Evolutionary conservation across 2,888 invertebrate genomes (phyloP), one percentile per base, ranked within the genome.

Genomic region (Drosophila buzzatii): DNA sequence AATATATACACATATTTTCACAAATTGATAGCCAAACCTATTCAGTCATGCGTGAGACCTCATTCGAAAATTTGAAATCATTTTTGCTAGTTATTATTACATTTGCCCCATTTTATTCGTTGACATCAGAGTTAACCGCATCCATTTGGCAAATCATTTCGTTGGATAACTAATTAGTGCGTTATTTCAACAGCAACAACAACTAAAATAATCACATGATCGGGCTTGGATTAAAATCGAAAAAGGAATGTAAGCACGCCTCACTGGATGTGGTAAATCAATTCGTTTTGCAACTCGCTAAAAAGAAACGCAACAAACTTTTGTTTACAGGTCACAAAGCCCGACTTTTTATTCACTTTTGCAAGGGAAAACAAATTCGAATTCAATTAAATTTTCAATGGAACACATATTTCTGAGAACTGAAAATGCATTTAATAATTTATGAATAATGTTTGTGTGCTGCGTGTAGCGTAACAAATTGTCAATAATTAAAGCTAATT

Each of bases 321-420:
- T 44, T 57, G 59, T 57, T 76, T 42, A 44, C 39, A 37, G 14
- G 8, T 5, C 16, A 20, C 37, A 37, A 20, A 12, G 14, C 12
- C 14, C 35, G 31, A 37, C 20, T 53, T 35, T 57, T 62, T n/a
- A n/a, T n/a, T 52, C 53, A 58, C 72, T 70, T 68, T 65, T 62
- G 55, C 71, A 49, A 61, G 49, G 56, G 45, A 52, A 45, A 58
- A 56, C 53, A 52, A 78, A 80, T 75, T 75, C 52, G 55, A 78
- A 78, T 80, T 78, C 64, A 85, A 86, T 89, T 85, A 75, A 71
- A 70, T 59, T 49, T 45, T n/a, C 65, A 44, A 37, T 44, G 16
- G 18, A 18, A 10, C 2, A 10, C 0, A 33, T 53, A 66, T 79
- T 59, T 49, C 61, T 55, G 70, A 64, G 70, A 70, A 67, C 20